phyloP scores from a whole-genome alignment of 1,140 invertebrate species.

The Drosophila bifasciata region DNA sequence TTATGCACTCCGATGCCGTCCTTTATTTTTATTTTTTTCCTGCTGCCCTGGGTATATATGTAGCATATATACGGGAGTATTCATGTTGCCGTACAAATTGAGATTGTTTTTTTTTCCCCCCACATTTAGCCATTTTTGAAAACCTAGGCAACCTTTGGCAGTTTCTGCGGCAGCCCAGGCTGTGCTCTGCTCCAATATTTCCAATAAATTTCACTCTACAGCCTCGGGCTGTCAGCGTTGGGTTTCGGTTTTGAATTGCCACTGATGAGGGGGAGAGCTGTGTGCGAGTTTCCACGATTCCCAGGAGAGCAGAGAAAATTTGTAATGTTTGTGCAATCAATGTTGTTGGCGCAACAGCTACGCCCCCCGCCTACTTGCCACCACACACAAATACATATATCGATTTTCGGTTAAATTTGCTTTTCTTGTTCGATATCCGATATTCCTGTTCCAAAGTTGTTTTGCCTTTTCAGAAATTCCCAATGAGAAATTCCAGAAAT shows the following conservation, averaged over 20 bases:
- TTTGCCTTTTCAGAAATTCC: too few species aligned
- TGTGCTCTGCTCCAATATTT: conserved; percentile 24
- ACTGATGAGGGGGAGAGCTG: not conserved
- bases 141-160: conserved; percentile 44
- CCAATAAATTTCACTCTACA: conserved; percentile 47
- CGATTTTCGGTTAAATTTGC: too few species aligned
- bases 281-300: conserved; percentile 21
- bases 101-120: conserved; percentile 47
- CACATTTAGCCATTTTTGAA: not conserved
- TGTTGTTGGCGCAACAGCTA: not conserved
- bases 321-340: not conserved
- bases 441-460: too few species aligned
- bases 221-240: conserved; percentile 1
- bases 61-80: too few species aligned
- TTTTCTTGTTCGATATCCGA: too few species aligned
- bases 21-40: conserved; percentile 17
- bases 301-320: not conserved
- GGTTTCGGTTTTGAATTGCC: conserved; percentile 16
- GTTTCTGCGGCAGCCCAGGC: conserved; percentile 48
- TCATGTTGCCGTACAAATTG: conserved; percentile 59
- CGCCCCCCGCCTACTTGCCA: too few species aligned
- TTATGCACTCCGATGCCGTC: conserved; percentile 38
- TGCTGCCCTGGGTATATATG: not conserved
- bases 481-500: not conserved
- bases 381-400: too few species aligned